Evolutionary conservation across 2,797 vertebrate species (phyloP), one percentile per base, ranked within the genome.

Genomic region (Pachyuromys duprasi): DNA sequence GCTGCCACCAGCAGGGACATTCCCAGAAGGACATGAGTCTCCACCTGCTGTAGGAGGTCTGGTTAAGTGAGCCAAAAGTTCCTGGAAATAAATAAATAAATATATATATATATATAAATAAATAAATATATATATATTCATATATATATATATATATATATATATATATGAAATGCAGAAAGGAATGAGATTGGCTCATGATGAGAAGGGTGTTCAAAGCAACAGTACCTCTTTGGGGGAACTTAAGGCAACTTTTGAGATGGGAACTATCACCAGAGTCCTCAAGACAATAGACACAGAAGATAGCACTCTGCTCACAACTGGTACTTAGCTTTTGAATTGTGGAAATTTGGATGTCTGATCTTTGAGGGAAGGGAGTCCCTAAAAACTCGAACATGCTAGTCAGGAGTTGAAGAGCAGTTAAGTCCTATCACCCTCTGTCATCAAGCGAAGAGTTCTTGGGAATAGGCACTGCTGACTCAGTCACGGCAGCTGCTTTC

Each of bases 281-380:
- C 26, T n/a, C 7, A 76, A n/a, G 26, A 33, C 1, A 17, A 5
- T 0, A 13, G 0, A 39, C 22, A 5, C 22, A 1, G 0, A 22
- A 8, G 63, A 36, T 14, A 55, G 70, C 67, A 28, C 20, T 39
- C 33, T 0, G 8, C 53, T 67, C 74, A 28, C 18, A 33, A 5
- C 3, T 63, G 11, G 4, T 0, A 0, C 12, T 70, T 82, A 39
- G 22, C 70, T 63, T 0, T 49, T 2, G 42, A 65, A 39, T 17
- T 57, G 79, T 15, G n/a, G 49, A 81, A 45, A 57, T 62, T 63
- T 39, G 22, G 14, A 2, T 39, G 8, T 42, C 53, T 63, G 28
- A 84, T 70, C 42, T 11, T 22, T 76, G 94, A 89, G 18, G 13
- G 0, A 15, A 0, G 62, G 8, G 57, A 11, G 22, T 89, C 82